A percentile compares a stretch with the other conserved stretches of the same genome.
phyloP scores from a whole-genome alignment of 2,888 invertebrate species.

The Parnassius mnemosyne region DNA sequence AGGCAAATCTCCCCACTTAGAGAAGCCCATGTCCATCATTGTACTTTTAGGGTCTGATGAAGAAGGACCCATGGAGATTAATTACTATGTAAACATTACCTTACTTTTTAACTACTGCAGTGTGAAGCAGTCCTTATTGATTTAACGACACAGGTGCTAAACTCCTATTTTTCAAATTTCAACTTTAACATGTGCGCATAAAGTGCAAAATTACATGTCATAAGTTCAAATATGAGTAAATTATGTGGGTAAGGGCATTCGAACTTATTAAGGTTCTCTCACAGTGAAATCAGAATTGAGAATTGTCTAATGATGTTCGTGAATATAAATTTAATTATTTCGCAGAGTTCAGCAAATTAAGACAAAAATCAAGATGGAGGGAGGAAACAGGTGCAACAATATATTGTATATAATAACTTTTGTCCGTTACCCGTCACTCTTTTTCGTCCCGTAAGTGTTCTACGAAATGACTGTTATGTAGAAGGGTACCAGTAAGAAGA shows the following conservation, averaged over 20 bases:
- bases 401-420: too few species aligned
- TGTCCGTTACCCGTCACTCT: too few species aligned
- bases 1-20: too few species aligned
- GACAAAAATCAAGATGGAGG: conserved; percentile 1
- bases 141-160: neutral
- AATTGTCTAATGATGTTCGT: conserved; percentile 4
- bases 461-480: too few species aligned
- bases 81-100: too few species aligned
- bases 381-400: neutral
- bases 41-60: too few species aligned
- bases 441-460: too few species aligned
- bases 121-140: conserved; percentile 11
- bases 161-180: neutral
- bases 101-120: neutral
- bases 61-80: too few species aligned
- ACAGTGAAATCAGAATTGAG: conserved; percentile 5
- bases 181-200: conserved; percentile 2
- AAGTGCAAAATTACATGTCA: conserved; percentile 3
- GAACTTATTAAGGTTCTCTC: conserved; percentile 8
- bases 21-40: too few species aligned
- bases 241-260: neutral
- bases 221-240: conserved; percentile 1
- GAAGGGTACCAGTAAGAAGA: too few species aligned
- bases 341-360: neutral
- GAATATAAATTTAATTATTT: conserved; percentile 5